Evolutionary conservation across 1,140 invertebrate species (phyloP).

Genomic region (Sminthurinus signatus): DNA sequence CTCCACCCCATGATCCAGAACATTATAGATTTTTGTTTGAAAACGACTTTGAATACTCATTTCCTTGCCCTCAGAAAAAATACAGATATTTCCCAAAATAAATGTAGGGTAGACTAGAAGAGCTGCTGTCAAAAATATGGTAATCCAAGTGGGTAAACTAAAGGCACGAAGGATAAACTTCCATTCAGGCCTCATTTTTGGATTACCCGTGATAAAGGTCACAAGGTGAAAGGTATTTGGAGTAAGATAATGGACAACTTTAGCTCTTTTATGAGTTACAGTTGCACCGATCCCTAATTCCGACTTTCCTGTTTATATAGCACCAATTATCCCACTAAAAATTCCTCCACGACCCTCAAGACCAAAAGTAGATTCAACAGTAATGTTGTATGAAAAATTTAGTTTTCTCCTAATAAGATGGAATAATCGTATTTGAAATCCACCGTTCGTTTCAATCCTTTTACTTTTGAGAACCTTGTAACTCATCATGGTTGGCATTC

Average conservation of each 20-base stretch:
- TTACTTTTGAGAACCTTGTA: background rate
- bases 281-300: constrained; percentile 5
- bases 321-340: background rate
- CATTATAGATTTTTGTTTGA: background rate
- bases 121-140: background rate
- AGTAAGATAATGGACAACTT: constrained; percentile 6
- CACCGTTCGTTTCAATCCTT: background rate
- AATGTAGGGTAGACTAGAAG: constrained; percentile 1
- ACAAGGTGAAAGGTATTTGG: constrained; percentile 10
- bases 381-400: constrained; percentile 6
- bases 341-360: background rate
- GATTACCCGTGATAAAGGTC: constrained; percentile 1
- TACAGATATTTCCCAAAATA: background rate
- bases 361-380: background rate
- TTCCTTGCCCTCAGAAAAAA: too few relatives aligned
- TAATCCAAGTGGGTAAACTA: background rate
- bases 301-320: background rate
- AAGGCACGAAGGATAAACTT: background rate
- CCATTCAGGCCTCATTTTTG: background rate
- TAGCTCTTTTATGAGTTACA: background rate
- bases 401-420: constrained; percentile 2
- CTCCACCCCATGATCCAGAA: background rate
- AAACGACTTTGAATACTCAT: background rate
- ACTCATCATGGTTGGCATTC: constrained; percentile 5
- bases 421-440: constrained; percentile 2